Evolutionary conservation across 2,113 vertebrate genomes (phyloP), one percentile per base, ranked within the genome.

Genomic region (Mustela lutreola): DNA sequence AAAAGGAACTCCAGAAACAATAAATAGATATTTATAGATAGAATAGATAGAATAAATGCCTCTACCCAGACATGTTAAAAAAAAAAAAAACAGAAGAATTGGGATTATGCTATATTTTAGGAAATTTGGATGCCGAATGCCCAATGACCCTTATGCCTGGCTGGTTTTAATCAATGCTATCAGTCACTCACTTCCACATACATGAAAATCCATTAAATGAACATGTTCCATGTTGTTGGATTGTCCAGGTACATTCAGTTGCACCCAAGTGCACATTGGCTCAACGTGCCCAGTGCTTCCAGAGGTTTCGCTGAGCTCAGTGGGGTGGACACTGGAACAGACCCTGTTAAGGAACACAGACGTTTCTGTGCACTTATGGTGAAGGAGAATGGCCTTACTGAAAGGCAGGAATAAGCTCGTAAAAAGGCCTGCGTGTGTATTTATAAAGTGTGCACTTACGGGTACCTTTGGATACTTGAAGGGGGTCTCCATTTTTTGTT

Each of bases 161-260:
- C 67, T 98, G 94, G 65, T 8, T 97, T 96, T 95, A 90, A 97
- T 98, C 94, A 97, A 93, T 96, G 10, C 88, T 97, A 81, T 96
- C 65, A 91, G 97, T 80, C 82, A 96, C 82, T 98, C 15, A 2
- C 7, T 94, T 92, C 96, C 92, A 93, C 71, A 93, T 87, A 94
- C 84, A 1, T 33, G 65, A 71, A 26, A 9, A 39, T 60, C 94
- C 84, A 96, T 94, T 90, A 97, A 97, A 89, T 19, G 96, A 90
- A 89, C 63, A 4, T 71, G 91, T 85, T 21, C 60, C 12, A 79
- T 94, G 84, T 93, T 98, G 95, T 87, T 97, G 83, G 76, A 97
- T 81, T 48, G 90, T 92, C 78, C 92, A 87, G 60, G n/a, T 65
- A 78, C 85, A 91, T 95, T 96, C 56, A 88, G 91, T 73, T 88